phyloP scores from a whole-genome alignment of 2,797 vertebrate species.

The Gadopsis marmoratus region DNA sequence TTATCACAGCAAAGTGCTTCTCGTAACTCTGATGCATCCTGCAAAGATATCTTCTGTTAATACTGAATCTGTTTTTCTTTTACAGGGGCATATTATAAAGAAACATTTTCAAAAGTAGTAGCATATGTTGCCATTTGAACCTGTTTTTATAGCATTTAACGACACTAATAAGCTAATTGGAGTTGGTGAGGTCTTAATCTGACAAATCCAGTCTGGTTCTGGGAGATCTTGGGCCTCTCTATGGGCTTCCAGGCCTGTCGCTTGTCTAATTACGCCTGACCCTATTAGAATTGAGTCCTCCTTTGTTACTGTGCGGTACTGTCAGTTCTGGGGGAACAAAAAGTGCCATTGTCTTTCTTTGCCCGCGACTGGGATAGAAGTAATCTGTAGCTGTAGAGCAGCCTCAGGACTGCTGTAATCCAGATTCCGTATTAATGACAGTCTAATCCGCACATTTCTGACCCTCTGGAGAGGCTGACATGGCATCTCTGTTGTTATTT shows the following conservation, averaged over 20 bases:
- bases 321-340: conserved; percentile 80
- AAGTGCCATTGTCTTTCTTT: conserved; percentile 82
- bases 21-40: background rate
- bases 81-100: background rate
- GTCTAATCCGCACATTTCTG: conserved; percentile 77
- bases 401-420: conserved; percentile 84
- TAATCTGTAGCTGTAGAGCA: conserved; percentile 78
- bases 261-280: conserved; percentile 82
- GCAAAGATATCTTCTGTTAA: conserved; percentile 11
- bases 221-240: conserved; percentile 56
- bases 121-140: conserved; percentile 4
- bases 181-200: conserved; percentile 70
- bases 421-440: conserved; percentile 83
- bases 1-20: conserved; percentile 11
- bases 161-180: conserved; percentile 61
- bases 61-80: background rate
- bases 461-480: conserved; percentile 67
- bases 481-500: conserved; percentile 61
- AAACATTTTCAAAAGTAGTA: conserved; percentile 22
- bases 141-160: conserved; percentile 27
- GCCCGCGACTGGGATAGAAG: conserved; percentile 64
- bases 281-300: conserved; percentile 78
- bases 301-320: conserved; percentile 78
- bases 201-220: conserved; percentile 72
- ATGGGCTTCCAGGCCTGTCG: conserved; percentile 48